Evolutionary conservation across 1,140 invertebrate species (phyloP), one percentile per base, ranked within the genome.

Genomic region (Panagrolaimus sp.): DNA sequence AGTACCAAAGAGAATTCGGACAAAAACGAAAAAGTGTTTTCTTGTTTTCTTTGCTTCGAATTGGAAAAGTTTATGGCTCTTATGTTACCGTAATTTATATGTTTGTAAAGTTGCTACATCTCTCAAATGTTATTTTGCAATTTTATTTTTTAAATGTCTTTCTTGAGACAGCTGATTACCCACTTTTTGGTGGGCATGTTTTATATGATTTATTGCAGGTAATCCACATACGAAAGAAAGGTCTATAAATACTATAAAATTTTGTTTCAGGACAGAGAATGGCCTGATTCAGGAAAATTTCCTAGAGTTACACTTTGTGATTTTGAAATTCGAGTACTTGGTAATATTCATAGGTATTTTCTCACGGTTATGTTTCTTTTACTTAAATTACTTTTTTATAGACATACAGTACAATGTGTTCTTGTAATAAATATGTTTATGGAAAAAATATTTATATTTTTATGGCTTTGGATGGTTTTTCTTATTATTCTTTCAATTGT

Each of bases 81-180:
- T 86, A 85, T 74, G 78, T 86, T 31, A 75, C 84, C 8, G 74
- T 79, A 25, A 74, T 84, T 44, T 86, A 86, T 74, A 72, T 85
- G 46, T 74, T 85, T 57, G 82, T 85, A 31, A 87, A 87, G 76
- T 65, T 83, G 5, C 71, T 86, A 9, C 86, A 86, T 76, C 83
- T 87, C 42, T 68, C 79, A n/a, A 87, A 87, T 78, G 84, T 83
- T 38, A 81, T 87, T 48, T 84, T 85, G 16, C 86, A 87, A 74
- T 81, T 87, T 61, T 86, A 86, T 75, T 78, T 86, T 66, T 74
- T 87, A 51, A 87, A 87, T 75, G 77, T 77, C 44, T 87, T 87
- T 70, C 75, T 87, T 45, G 85, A 85, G 38, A 84, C 83, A 27
- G 64, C 74, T 48, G 84, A 87, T 63, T 87, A 85, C 70, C 85